Percentiles rank a stretch among this genome's conserved stretches.
phyloP scores from a whole-genome alignment of 35 echinoderm and acorn worm species.

The Ophioderma brevispina region DNA sequence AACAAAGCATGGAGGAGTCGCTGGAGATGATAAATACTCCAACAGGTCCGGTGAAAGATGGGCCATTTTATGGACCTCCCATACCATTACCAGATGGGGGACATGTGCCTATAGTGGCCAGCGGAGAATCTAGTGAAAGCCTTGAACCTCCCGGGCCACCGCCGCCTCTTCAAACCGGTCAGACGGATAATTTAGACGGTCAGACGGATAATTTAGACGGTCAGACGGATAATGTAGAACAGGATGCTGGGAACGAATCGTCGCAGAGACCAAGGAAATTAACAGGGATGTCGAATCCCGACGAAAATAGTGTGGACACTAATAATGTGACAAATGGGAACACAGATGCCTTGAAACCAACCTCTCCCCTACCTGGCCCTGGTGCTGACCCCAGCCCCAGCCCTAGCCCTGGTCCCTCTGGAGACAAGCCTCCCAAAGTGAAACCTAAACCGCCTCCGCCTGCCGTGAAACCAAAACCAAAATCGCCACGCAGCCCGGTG shows the following conservation, averaged over 20 bases:
- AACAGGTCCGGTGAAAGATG: neutral
- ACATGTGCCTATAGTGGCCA: neutral
- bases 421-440: neutral
- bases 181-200: too few species aligned
- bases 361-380: conserved; percentile 4
- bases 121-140: neutral
- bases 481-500: conserved; percentile 46
- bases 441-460: conserved; percentile 39
- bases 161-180: neutral
- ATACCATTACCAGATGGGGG: neutral
- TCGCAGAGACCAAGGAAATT: neutral
- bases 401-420: neutral
- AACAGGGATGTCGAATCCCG: neutral
- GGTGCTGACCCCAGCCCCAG: neutral
- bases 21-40: conserved; percentile 75
- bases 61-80: neutral
- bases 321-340: neutral
- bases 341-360: neutral
- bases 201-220: too few species aligned
- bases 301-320: neutral
- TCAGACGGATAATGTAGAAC: too few species aligned
- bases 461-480: conserved; percentile 44
- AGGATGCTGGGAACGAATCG: neutral
- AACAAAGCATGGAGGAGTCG: conserved; percentile 92
- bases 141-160: neutral